Evolutionary conservation across 1,140 invertebrate species (phyloP), one percentile per base, ranked within the genome.

Genomic region (Pachypsylla venusta): DNA sequence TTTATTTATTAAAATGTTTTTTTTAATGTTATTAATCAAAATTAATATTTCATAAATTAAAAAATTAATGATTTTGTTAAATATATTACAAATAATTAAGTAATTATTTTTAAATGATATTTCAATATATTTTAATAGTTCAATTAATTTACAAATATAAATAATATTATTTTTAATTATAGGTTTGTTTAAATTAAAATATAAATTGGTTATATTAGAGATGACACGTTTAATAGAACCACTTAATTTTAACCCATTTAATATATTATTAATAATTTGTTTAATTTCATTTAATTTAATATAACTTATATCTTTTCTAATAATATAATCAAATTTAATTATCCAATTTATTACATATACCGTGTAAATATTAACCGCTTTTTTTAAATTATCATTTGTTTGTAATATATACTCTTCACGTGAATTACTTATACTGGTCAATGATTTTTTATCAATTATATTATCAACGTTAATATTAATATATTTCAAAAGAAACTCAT

Each of bases 221-320:
- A 48, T n/a, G 5, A 48, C 22, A 3, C 42, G 42, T 48, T 48
- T 48, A 22, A 48, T 48, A 7, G 16, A 19, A 7, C 42, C 42
- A 48, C 42, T 48, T 48, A 48, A 22, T 48, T n/a, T 48, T 4
- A 48, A 19, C 22, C 42, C 42, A 48, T 48, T 22, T 4, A 19
- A 22, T 10, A 48, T n/a, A 19, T 19, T 48, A 48, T 4, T 48
- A 4, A 48, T 22, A 48, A 48, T 19, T 48, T 48, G 42, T 22
- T 48, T 48, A 22, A 48, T 48, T n/a, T 48, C 42, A 48, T 48
- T 48, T 22, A 48, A 4, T n/a, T 22, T 48, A n/a, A 48, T 48
- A 4, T 5, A 48, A 48, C 42, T 48, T 48, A 48, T 48, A 19
- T 48, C 42, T 48, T 48, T 48, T n/a, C 22, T 48, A 4, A 48